These are phyloP conservation scores for Phainopepla nitens DNA, from an alignment of 2,113 vertebrate species.

Conservation along the genomic window DNA sequence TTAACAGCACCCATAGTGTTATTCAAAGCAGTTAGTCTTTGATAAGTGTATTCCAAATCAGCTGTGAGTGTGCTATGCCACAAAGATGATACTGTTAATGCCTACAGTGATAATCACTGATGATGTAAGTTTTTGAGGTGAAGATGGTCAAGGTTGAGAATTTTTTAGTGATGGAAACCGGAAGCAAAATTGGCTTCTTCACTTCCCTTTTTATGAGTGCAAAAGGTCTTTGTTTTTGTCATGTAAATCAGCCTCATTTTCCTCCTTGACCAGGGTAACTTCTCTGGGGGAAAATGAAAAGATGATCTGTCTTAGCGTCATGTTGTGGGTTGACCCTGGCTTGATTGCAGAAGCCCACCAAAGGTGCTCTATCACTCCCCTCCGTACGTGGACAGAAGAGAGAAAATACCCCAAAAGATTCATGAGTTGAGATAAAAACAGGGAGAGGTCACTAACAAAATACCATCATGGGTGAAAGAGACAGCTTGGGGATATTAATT, in stretches of 20 bases:
- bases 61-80: neutral
- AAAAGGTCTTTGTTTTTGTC: neutral
- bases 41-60: neutral
- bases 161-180: neutral
- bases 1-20: neutral
- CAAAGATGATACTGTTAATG: neutral
- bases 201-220: neutral
- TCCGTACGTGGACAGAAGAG: neutral
- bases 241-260: neutral
- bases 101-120: too few relatives aligned
- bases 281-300: neutral
- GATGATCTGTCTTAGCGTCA: neutral
- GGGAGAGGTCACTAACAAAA: neutral
- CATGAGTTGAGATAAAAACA: neutral
- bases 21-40: neutral
- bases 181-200: neutral
- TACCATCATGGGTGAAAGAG: neutral
- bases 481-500: neutral
- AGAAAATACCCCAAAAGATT: neutral
- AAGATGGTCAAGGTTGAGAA: neutral
- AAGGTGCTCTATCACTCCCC: neutral
- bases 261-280: neutral
- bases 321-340: neutral
- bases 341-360: neutral
- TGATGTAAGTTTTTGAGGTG: neutral